Evolutionary conservation across 2,113 vertebrate species (phyloP).

Genomic region (Ictalurus furcatus): DNA sequence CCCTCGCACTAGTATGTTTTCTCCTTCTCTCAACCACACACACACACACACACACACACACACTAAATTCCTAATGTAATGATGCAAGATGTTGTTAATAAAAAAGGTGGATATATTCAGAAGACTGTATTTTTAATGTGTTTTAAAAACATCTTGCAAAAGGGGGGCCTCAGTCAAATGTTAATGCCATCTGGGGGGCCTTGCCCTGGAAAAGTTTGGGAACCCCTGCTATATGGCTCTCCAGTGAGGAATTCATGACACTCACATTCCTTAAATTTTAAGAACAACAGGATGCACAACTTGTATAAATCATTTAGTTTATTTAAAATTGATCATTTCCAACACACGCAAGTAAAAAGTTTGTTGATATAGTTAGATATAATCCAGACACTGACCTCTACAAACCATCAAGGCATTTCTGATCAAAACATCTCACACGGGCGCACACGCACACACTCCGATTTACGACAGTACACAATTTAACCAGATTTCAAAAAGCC

Average conservation of each 20-base stretch:
- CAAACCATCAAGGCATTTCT: not conserved
- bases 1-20: no score
- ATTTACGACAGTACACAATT: constrained; percentile 32
- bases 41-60: no score
- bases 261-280: not conserved
- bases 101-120: no score
- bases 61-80: no score
- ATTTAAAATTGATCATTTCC: constrained; percentile 28
- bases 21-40: no score
- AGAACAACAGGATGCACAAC: not conserved
- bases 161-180: no score
- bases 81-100: no score
- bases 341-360: constrained; percentile 33
- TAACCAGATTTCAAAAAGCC: constrained; percentile 27
- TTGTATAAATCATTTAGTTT: constrained; percentile 43
- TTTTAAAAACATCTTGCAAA: no score
- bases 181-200: no score
- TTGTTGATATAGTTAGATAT: constrained; percentile 14
- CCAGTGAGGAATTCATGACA: not conserved
- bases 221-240: no score
- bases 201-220: no score
- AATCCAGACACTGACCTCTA: constrained; percentile 25
- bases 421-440: not conserved
- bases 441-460: not conserved
- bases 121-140: no score